These are phyloP conservation scores for Lamellibrachia satsuma DNA, from an alignment of 2,888 invertebrate species.

Conservation along the genomic window DNA sequence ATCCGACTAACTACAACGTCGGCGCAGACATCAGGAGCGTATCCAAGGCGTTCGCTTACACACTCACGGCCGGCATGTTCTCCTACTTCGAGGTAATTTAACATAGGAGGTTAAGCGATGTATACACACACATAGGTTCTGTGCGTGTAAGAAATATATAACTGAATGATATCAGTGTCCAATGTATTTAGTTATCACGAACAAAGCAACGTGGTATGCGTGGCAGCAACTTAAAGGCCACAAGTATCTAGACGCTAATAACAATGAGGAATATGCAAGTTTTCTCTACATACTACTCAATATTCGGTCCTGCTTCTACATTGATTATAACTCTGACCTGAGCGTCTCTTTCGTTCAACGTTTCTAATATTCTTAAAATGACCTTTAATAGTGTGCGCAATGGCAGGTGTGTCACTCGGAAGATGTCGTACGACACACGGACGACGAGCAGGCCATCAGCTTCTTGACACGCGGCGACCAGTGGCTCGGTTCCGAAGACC, in stretches of 20 bases:
- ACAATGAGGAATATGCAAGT: too few species aligned
- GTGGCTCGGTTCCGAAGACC: not conserved
- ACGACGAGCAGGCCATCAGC: not conserved
- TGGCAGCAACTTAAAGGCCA: too few species aligned
- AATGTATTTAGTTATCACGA: not conserved
- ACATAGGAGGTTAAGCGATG: too few species aligned
- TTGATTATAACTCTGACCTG: not conserved
- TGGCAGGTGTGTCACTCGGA: conserved; percentile 17
- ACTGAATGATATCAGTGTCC: not conserved
- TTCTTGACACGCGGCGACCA: conserved; percentile 3
- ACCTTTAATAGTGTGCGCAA: conserved; percentile 11
- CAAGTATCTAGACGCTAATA: too few species aligned
- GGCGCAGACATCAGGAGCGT: not conserved
- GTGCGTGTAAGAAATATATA: not conserved
- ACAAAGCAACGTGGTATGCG: too few species aligned
- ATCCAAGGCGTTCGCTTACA: conserved; percentile 22
- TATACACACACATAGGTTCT: too few species aligned
- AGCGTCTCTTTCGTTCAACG: not conserved
- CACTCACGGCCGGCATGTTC: conserved; percentile 23
- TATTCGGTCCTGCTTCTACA: not conserved
- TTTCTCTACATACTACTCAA: not conserved
- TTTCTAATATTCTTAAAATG: not conserved
- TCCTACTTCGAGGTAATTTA: conserved; percentile 22
- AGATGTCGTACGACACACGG: not conserved
- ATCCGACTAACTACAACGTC: not conserved